Base-by-base conservation (phyloP, 2,888 invertebrate species). In the Griposia aprilina region DNA sequence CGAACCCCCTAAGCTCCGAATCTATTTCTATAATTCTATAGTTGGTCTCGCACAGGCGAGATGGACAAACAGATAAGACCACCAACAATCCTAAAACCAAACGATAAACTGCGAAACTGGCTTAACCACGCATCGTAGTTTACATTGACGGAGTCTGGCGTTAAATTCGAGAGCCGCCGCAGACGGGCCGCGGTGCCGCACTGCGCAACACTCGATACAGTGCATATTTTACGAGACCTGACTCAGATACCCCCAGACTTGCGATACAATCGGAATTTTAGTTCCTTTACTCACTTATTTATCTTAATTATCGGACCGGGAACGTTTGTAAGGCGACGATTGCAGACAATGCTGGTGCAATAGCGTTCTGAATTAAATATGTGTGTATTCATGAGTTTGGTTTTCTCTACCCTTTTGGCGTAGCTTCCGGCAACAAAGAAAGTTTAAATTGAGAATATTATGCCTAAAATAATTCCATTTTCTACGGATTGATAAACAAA, bases 201-300 rank as follows among this genome's bases (percentile, higher is more conserved):
- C 84, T 92, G 93, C 92, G 93, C 90, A 93, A 92, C 91, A 94
- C 93, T 94, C 95, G 93, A 95, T 94, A 94, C 94, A 89, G 91
- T 96, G 96, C 96, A 96, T 96, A 96, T 96, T 96, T 96, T 94
- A 96, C 94, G 93, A 94, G 93, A 91, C 90, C 85, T 76, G 87
- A 73, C 85, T 91, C 93, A 89, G 88, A 85, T 85, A 83, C 88
- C 89, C 89, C 89, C 91, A 87, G 90, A 87, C 90, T 90, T 85
- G 85, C 85, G 81, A 88, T 90, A 89, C 90, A 87, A 90, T 88
- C 85, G 87, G 69, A 77, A 85, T 84, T 87, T 84, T 82, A 90
- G 83, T 85, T 83, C 77, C 45, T 80, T 80, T 71, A 76, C 78
- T 90, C 80, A 87, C 69, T 88, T 88, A 88, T 88, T 88, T 88